These are phyloP conservation scores for Dugesia japonica DNA, from an alignment of 2,888 invertebrate genomes.

Conservation along the genomic window DNA sequence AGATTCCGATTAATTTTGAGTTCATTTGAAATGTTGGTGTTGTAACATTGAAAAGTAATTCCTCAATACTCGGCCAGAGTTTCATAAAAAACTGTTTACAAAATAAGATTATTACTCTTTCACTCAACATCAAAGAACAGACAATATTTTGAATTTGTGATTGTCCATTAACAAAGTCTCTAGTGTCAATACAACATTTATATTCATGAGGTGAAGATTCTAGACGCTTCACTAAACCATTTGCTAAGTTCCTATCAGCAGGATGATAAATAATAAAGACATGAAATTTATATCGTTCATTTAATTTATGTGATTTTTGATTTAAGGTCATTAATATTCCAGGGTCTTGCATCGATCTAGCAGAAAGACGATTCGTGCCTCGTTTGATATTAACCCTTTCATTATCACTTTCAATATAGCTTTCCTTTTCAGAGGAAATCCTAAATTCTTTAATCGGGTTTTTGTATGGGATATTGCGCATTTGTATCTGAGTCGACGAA, in stretches of 20 bases:
- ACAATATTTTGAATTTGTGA: slow-evolving; percentile 38
- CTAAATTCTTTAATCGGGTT: background rate
- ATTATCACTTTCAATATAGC: background rate
- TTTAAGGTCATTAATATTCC: slow-evolving; percentile 31
- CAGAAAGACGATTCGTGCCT: background rate
- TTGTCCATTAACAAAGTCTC: slow-evolving; percentile 36
- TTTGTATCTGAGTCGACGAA: background rate
- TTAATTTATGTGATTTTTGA: slow-evolving; percentile 36
- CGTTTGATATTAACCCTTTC: background rate
- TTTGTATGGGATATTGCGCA: background rate
- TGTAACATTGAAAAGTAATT: slow-evolving; percentile 39
- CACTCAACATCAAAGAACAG: slow-evolving; percentile 41
- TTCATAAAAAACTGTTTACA: slow-evolving; percentile 38
- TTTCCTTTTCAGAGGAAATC: background rate
- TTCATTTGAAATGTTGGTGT: slow-evolving; percentile 38
- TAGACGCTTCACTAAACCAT: slow-evolving; percentile 37
- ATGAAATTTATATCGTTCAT: slow-evolving; percentile 40
- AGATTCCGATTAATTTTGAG: background rate
- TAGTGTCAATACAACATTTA: slow-evolving; percentile 38
- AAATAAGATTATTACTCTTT: slow-evolving; percentile 40
- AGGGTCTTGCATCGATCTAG: slow-evolving; percentile 30
- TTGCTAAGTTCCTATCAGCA: slow-evolving; percentile 39
- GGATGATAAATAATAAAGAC: slow-evolving; percentile 40
- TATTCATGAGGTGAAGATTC: slow-evolving; percentile 39
- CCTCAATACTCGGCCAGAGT: slow-evolving; percentile 40